These are phyloP conservation scores for Cotesia congregata DNA, from an alignment of 2,888 invertebrate genomes.

Conservation along the genomic window DNA sequence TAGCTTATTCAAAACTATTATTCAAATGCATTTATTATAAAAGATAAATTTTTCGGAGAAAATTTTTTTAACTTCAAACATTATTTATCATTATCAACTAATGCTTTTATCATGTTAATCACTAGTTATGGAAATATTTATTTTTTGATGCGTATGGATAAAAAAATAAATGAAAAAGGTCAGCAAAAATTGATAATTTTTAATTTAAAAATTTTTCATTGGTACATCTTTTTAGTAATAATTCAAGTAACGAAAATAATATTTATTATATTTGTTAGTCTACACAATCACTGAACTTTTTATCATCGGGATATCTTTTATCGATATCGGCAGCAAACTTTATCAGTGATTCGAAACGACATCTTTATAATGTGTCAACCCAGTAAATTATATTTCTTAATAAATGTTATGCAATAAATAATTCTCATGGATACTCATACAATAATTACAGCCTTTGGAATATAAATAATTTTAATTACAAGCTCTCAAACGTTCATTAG, in stretches of 20 bases:
- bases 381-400: too few species aligned
- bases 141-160: neutral
- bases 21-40: neutral
- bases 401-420: neutral
- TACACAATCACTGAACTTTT: neutral
- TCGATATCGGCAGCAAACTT: neutral
- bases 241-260: too few species aligned
- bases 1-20: neutral
- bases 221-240: too few species aligned
- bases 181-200: too few species aligned
- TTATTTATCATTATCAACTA: neutral
- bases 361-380: neutral
- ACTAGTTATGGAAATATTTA: neutral
- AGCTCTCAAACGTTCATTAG: slow-evolving; percentile 21
- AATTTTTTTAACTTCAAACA: neutral
- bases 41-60: neutral
- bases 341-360: neutral
- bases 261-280: neutral
- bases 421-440: neutral
- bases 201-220: too few species aligned
- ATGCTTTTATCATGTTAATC: neutral
- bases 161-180: too few species aligned
- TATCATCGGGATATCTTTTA: neutral
- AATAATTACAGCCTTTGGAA: neutral
- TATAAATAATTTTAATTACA: neutral